phyloP scores from a whole-genome alignment of 2,113 vertebrate genomes.

The Anhinga rufa region DNA sequence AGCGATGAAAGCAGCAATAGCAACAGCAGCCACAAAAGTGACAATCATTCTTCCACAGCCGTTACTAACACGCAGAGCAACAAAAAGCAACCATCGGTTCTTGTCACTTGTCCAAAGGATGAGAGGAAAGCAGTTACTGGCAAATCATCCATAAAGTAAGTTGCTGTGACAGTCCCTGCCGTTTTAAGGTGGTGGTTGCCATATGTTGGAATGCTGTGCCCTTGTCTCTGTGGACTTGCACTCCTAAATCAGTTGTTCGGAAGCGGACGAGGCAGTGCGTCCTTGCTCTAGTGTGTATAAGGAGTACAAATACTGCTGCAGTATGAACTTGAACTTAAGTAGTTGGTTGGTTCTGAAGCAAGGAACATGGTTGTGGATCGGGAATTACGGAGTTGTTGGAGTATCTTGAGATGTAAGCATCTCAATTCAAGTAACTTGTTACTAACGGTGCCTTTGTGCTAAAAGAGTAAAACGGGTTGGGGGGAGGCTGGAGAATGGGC shows the following conservation, averaged over 20 bases:
- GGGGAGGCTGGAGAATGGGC: not conserved
- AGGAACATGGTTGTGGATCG: fast-evolving
- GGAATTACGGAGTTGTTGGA: not conserved
- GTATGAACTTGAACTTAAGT: not conserved
- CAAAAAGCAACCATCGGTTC: constrained; percentile 86
- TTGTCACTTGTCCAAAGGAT: constrained; percentile 79
- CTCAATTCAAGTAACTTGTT: not conserved
- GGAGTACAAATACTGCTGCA: not conserved
- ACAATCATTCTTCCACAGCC: constrained; percentile 74
- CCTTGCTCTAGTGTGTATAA: not conserved
- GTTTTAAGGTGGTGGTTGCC: not conserved
- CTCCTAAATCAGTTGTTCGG: too few species aligned
- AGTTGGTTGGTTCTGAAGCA: not conserved
- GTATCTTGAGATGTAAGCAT: not conserved
- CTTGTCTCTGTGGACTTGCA: fast-evolving
- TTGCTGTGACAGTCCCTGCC: fast-evolving
- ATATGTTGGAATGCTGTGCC: fast-evolving
- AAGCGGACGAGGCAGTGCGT: not conserved
- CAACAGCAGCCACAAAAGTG: constrained; percentile 90
- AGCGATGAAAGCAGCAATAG: constrained; percentile 98
- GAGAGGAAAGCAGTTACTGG: constrained; percentile 85
- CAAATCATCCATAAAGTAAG: constrained; percentile 86
- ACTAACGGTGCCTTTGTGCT: not conserved
- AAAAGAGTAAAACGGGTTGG: not conserved
- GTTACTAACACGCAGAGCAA: constrained; percentile 50